These are phyloP conservation scores for Heterodera schachtii DNA, from an alignment of 1,140 invertebrate species.

Conservation along the genomic window DNA sequence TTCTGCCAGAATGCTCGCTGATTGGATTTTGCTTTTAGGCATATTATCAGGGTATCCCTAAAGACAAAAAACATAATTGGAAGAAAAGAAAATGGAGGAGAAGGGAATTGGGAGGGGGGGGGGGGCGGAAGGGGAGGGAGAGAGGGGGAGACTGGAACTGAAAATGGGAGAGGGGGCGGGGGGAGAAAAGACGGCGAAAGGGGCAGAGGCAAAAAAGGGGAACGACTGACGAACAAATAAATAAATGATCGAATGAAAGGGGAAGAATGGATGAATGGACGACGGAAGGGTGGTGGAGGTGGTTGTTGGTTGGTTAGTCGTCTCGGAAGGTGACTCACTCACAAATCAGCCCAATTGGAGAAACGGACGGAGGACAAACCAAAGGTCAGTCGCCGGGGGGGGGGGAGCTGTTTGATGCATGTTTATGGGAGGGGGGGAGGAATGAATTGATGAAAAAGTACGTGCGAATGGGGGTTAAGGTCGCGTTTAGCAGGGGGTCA, in stretches of 20 bases:
- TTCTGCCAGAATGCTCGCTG: conserved; percentile 27
- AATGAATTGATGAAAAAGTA: background rate
- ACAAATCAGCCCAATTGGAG: conserved; percentile 1
- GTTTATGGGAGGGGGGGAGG: background rate
- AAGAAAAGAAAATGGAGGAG: background rate
- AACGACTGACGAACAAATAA: background rate
- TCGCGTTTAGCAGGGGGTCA: no score
- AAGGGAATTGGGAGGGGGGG: no score
- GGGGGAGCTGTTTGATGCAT: background rate
- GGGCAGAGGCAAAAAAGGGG: background rate
- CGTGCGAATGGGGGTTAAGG: background rate
- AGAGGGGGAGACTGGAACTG: background rate
- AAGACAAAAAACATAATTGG: background rate
- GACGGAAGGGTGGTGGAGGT: background rate
- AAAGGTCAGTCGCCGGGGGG: background rate
- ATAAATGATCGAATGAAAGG: conserved; percentile 6
- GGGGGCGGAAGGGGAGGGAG: no score
- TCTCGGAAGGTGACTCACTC: background rate
- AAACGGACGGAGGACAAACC: background rate
- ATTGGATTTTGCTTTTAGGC: conserved; percentile 30
- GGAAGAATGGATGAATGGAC: conserved; percentile 2
- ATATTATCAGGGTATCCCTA: background rate
- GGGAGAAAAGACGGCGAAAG: background rate
- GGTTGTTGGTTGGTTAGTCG: background rate
- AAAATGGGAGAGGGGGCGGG: background rate